Percentiles rank a stretch among this genome's conserved stretches.
phyloP scores from a whole-genome alignment of 2,797 vertebrate genomes.

The Macrochelys suwanniensis region DNA sequence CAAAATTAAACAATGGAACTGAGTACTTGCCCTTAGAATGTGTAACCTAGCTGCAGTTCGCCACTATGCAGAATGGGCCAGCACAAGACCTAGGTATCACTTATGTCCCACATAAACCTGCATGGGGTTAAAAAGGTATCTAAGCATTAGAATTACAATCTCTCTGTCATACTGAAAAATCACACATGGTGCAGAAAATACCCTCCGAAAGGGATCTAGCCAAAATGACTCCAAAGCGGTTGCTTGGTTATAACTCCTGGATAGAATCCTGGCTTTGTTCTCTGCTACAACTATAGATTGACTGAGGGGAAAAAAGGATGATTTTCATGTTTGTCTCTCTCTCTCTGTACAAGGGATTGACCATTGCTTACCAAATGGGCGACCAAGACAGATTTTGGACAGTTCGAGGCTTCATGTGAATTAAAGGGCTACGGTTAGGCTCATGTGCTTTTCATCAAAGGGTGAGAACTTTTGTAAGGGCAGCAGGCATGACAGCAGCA shows the following conservation, averaged over 20 bases:
- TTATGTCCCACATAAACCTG: not conserved
- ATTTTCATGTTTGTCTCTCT: not conserved
- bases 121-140: not conserved
- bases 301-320: accelerated
- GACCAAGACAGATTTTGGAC: not conserved
- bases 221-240: accelerated
- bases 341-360: accelerated
- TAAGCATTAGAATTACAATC: accelerated
- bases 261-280: not conserved
- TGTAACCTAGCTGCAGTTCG: not conserved
- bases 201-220: not conserved
- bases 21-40: not conserved
- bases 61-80: not conserved
- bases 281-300: not conserved
- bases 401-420: not conserved
- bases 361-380: not conserved
- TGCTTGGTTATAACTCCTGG: too few species aligned
- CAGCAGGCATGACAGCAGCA: accelerated
- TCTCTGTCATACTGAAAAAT: accelerated
- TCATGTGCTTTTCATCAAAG: not conserved
- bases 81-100: not conserved
- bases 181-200: accelerated
- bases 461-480: accelerated
- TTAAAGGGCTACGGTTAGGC: not conserved
- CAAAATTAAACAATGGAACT: not conserved